These are phyloP conservation scores for Netelia virgata DNA, from an alignment of 2,888 invertebrate genomes.

Conservation along the genomic window DNA sequence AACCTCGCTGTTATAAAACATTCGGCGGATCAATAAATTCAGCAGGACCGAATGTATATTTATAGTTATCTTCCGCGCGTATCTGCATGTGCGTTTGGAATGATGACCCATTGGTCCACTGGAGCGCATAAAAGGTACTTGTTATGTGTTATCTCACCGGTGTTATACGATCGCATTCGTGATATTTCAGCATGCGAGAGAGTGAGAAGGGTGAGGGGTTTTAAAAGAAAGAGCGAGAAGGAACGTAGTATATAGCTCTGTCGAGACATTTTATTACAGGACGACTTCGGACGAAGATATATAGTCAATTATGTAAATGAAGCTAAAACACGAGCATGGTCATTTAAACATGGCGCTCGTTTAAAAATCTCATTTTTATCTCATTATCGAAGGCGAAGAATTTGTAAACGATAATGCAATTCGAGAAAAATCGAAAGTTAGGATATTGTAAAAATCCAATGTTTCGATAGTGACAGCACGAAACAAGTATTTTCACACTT, in stretches of 20 bases:
- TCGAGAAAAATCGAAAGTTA: too few relatives aligned
- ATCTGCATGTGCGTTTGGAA: slow-evolving; percentile 21
- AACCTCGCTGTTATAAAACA: slow-evolving; percentile 56
- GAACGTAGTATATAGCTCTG: neutral
- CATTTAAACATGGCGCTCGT: too few relatives aligned
- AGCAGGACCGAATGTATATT: slow-evolving; percentile 71
- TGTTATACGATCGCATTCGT: slow-evolving; percentile 76
- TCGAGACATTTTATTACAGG: slow-evolving; percentile 3
- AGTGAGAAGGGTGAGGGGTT: slow-evolving; percentile 1
- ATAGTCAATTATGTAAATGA: too few relatives aligned
- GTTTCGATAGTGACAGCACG: too few relatives aligned
- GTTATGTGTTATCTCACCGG: slow-evolving; percentile 80
- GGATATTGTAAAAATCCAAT: too few relatives aligned
- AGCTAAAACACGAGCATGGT: too few relatives aligned
- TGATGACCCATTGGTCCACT: slow-evolving; percentile 62
- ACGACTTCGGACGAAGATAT: neutral
- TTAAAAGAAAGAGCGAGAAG: neutral
- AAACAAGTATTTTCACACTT: too few relatives aligned
- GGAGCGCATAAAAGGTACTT: slow-evolving; percentile 64
- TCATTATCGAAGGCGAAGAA: too few relatives aligned
- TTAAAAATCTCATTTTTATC: too few relatives aligned
- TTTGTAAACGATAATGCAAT: too few relatives aligned
- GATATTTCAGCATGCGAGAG: slow-evolving; percentile 76
- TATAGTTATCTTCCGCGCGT: slow-evolving; percentile 72
- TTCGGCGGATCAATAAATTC: slow-evolving; percentile 77